Evolutionary conservation across 2,113 vertebrate genomes (phyloP).

Genomic region (Salvelinus namaycush): DNA sequence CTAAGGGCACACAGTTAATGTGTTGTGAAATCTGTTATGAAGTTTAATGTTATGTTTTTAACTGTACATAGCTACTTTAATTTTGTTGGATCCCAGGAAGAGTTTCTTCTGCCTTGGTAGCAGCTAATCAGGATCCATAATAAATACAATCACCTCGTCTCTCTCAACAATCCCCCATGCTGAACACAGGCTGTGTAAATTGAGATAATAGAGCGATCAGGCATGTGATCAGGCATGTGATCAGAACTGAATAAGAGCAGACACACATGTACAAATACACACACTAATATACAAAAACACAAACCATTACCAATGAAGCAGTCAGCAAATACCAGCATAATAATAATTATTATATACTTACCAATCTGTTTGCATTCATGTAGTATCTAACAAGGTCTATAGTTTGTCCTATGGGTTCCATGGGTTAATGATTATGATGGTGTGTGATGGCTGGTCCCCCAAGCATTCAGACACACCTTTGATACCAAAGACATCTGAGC

Average conservation of each 20-base stretch:
- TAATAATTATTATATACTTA: background rate
- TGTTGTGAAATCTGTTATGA: no score
- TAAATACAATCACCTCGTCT: no score
- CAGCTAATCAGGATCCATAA: no score
- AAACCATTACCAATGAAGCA: no score
- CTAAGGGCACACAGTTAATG: no score
- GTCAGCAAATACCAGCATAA: background rate
- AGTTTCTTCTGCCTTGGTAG: no score
- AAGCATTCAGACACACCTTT: constrained; percentile 25
- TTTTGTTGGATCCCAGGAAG: no score
- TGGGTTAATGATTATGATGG: background rate
- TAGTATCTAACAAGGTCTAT: background rate
- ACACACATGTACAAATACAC: background rate
- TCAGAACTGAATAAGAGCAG: background rate
- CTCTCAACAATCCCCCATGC: background rate
- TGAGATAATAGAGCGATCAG: constrained; percentile 9
- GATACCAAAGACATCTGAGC: constrained; percentile 32
- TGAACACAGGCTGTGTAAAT: constrained; percentile 10
- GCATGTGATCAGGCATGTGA: background rate
- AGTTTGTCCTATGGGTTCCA: constrained; percentile 3
- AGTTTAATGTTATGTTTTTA: no score
- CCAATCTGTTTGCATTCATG: background rate
- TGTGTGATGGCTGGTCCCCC: background rate
- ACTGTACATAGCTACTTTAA: no score
- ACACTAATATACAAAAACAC: background rate